Evolutionary conservation across 2,797 vertebrate genomes (phyloP).

Genomic region (Leptodon cayanensis): DNA sequence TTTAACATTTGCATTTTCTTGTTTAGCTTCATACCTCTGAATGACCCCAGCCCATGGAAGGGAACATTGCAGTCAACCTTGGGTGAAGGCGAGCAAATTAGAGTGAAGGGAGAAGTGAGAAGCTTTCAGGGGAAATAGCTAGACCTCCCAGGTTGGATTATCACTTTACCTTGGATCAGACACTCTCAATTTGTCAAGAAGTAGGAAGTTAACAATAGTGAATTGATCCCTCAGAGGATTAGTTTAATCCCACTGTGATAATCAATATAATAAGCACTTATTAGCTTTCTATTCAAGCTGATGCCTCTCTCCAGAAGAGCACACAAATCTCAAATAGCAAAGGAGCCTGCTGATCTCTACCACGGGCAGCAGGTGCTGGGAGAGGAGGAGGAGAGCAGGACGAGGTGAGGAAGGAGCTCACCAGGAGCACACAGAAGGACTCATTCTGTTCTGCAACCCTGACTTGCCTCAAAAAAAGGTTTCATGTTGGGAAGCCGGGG

Average conservation of each 20-base stretch:
- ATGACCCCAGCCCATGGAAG: not conserved
- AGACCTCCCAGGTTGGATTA: not conserved
- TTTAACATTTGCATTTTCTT: not conserved
- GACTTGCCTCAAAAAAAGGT: not conserved
- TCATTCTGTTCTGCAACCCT: not conserved
- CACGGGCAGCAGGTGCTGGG: not conserved
- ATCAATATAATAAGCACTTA: slow-evolving; percentile 16
- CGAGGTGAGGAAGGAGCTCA: not conserved
- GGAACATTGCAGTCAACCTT: not conserved
- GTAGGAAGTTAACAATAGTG: not conserved
- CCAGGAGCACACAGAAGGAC: not conserved
- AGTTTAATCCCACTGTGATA: slow-evolving; percentile 12
- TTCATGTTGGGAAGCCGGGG: not conserved
- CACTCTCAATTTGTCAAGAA: not conserved
- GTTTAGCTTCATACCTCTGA: not conserved
- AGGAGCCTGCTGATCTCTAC: not conserved
- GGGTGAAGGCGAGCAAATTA: not conserved
- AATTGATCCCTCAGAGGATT: slow-evolving; percentile 2
- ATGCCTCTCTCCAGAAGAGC: not conserved
- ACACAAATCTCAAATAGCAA: not conserved
- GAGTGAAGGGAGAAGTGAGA: not conserved
- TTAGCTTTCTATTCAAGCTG: not conserved
- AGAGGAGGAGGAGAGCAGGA: not conserved
- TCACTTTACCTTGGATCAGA: not conserved
- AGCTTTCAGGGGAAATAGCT: not conserved